phyloP scores from a whole-genome alignment of 2,113 vertebrate genomes.

The Phasianus colchicus region DNA sequence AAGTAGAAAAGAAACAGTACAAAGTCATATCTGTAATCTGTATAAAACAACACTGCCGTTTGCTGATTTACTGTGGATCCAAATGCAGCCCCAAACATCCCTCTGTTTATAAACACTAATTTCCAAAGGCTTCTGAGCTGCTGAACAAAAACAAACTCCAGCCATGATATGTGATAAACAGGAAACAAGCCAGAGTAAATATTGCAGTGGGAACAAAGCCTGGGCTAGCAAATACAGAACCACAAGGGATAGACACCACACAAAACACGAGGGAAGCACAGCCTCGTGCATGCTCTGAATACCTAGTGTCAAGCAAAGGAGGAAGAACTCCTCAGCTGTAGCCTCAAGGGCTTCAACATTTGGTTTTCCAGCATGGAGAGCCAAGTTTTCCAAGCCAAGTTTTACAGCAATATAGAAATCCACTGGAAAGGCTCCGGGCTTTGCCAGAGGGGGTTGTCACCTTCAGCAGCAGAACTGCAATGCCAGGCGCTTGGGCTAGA shows the following conservation, averaged over 20 bases:
- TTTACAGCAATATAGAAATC: not conserved
- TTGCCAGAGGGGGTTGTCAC: not conserved
- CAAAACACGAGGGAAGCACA: not conserved
- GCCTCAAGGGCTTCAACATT: not conserved
- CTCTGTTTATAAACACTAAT: conserved; percentile 33
- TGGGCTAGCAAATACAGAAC: not conserved
- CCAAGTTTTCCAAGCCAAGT: not conserved
- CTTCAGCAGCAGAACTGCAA: not conserved
- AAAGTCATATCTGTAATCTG: not conserved
- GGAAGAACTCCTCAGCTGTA: not conserved
- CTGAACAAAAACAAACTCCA: conserved; percentile 30
- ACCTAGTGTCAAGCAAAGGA: not conserved
- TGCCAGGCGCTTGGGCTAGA: not conserved
- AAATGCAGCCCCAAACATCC: not conserved
- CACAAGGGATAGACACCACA: not conserved
- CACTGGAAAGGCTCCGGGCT: not conserved
- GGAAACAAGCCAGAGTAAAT: conserved; percentile 14
- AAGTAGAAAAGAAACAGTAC: not conserved
- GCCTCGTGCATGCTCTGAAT: accelerated
- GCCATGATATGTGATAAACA: conserved; percentile 16
- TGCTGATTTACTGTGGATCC: not conserved
- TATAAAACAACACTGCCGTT: not conserved
- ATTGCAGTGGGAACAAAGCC: conserved; percentile 2
- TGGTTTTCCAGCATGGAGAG: not conserved
- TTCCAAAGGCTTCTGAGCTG: conserved; percentile 53